These are phyloP conservation scores for Petaurus breviceps DNA, from an alignment of 2,113 vertebrate genomes.

Conservation along the genomic window DNA sequence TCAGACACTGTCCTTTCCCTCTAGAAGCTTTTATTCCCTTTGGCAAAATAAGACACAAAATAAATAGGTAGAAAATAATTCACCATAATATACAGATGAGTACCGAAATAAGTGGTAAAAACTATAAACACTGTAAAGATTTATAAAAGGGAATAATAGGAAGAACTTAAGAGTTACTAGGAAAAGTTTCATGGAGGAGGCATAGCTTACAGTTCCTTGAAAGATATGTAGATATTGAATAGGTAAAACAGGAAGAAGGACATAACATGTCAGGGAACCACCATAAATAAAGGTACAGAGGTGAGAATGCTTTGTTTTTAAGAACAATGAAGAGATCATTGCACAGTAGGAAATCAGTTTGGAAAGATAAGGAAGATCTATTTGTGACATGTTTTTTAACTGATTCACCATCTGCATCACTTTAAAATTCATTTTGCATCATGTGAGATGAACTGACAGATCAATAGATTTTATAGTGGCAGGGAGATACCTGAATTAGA, in stretches of 20 bases:
- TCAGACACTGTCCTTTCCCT: not conserved
- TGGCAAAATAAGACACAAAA: not conserved
- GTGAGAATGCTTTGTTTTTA: not conserved
- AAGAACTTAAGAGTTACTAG: not conserved
- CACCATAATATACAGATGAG: not conserved
- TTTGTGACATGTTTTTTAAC: conserved; percentile 53
- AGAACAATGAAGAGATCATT: conserved; percentile 21
- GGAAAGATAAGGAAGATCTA: conserved; percentile 26
- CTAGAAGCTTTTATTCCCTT: not conserved
- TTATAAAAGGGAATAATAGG: not conserved
- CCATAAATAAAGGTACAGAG: not conserved
- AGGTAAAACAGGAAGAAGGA: not conserved
- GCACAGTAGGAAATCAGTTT: conserved; percentile 8
- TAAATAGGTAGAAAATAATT: not conserved
- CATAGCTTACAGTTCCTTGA: not conserved
- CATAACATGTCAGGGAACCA: not conserved
- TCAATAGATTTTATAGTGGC: conserved; percentile 57
- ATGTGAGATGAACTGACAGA: conserved; percentile 62
- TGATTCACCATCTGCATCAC: conserved; percentile 13
- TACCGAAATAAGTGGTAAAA: not conserved
- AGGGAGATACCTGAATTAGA: conserved; percentile 44
- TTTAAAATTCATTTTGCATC: conserved; percentile 67
- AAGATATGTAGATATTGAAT: not conserved
- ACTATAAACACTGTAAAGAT: not conserved
- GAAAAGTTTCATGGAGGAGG: not conserved